Evolutionary conservation across 64 coral and sea anemone genomes (phyloP).

Genomic region (Montipora cactus): DNA sequence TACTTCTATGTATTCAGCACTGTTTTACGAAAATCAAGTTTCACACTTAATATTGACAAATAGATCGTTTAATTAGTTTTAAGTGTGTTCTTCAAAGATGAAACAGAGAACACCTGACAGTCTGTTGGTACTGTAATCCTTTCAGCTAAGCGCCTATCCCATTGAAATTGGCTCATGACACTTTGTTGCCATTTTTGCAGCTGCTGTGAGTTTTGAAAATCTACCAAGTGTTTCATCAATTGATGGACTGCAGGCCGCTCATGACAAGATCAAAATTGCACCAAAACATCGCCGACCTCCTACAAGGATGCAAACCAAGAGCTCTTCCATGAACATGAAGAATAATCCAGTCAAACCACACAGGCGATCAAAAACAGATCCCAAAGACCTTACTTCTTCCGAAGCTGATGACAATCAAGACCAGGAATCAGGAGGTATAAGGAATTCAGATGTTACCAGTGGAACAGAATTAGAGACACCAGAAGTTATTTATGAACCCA

Average conservation of each 20-base stretch:
- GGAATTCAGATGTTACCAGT: constrained; percentile 39
- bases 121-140: neutral
- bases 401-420: neutral
- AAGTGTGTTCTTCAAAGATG: too few relatives aligned
- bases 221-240: constrained; percentile 56
- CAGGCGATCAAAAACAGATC: constrained; percentile 55
- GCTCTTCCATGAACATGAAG: constrained; percentile 22
- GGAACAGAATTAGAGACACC: constrained; percentile 17
- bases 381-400: constrained; percentile 5
- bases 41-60: too few relatives aligned
- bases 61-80: too few relatives aligned
- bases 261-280: constrained; percentile 87
- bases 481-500: constrained; percentile 20
- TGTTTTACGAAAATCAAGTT: too few relatives aligned
- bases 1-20: too few relatives aligned
- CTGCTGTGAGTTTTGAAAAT: constrained; percentile 88
- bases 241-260: constrained; percentile 78
- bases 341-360: constrained; percentile 37
- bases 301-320: constrained; percentile 29
- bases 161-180: neutral
- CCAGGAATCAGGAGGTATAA: neutral
- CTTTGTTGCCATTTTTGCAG: constrained; percentile 16
- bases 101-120: too few relatives aligned
- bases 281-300: constrained; percentile 88
- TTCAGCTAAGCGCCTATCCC: too few relatives aligned